These are phyloP conservation scores for Leptodactylus fallax DNA, from an alignment of 2,797 vertebrate species.

Conservation along the genomic window DNA sequence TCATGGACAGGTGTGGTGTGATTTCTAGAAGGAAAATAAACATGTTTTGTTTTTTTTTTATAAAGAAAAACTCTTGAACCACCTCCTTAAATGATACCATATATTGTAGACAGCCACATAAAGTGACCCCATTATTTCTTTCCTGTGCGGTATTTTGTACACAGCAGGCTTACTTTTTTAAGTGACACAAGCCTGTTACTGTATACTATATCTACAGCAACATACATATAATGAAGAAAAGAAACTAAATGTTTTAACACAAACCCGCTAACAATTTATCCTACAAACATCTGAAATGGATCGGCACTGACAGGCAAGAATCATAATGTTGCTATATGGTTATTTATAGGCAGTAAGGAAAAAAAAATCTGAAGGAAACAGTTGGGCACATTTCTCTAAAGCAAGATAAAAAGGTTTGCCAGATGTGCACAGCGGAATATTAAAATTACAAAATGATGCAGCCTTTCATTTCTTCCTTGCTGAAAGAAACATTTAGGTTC, in stretches of 20 bases:
- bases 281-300: conserved; percentile 22
- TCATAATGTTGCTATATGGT: conserved; percentile 42
- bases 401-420: conserved; percentile 47
- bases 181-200: too few relatives aligned
- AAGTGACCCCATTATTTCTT: too few relatives aligned
- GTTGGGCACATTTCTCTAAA: conserved; percentile 54
- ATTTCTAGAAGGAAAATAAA: too few relatives aligned
- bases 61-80: too few relatives aligned
- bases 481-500: conserved; percentile 31
- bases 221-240: neutral
- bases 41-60: too few relatives aligned
- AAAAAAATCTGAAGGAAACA: conserved; percentile 51
- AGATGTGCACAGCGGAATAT: conserved; percentile 56
- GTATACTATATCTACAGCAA: neutral
- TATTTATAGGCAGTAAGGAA: conserved; percentile 49
- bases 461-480: conserved; percentile 36
- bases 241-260: neutral
- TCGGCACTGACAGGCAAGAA: conserved; percentile 11
- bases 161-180: too few relatives aligned
- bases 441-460: conserved; percentile 35
- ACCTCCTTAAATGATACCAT: too few relatives aligned
- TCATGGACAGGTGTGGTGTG: too few relatives aligned
- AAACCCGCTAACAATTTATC: conserved; percentile 25
- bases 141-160: too few relatives aligned
- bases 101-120: too few relatives aligned